These are phyloP conservation scores for Charina bottae DNA, from an alignment of 2,113 vertebrate genomes.

Conservation along the genomic window DNA sequence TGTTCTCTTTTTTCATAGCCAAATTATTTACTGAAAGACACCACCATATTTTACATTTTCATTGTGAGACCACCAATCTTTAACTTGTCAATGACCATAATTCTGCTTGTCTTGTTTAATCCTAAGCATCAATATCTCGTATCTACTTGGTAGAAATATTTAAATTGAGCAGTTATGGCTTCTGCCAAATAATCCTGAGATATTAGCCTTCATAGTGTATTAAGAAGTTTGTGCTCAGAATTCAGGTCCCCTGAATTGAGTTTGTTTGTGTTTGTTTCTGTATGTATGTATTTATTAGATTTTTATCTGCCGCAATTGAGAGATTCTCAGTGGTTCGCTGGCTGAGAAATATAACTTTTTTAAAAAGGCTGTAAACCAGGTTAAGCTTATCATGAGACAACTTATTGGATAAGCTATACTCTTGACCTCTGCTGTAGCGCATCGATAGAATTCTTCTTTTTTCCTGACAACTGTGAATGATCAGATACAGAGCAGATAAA, in stretches of 20 bases:
- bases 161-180: neutral
- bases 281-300: too few species aligned
- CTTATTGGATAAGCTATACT: too few species aligned
- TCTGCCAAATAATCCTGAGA: neutral
- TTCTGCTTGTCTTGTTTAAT: neutral
- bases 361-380: too few species aligned
- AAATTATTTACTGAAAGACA: neutral
- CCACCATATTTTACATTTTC: neutral
- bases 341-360: neutral
- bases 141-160: neutral
- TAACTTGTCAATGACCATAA: neutral
- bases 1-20: neutral
- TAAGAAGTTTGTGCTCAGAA: neutral
- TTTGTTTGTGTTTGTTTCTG: too few species aligned
- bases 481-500: neutral
- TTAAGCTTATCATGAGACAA: too few species aligned
- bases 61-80: neutral
- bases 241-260: neutral
- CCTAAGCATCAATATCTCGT: neutral
- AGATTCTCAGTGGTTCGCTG: neutral
- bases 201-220: neutral
- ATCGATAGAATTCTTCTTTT: neutral
- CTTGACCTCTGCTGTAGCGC: neutral
- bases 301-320: too few species aligned
- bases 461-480: neutral